phyloP scores from a whole-genome alignment of 1,140 invertebrate species.

The Aphelinus certus region DNA sequence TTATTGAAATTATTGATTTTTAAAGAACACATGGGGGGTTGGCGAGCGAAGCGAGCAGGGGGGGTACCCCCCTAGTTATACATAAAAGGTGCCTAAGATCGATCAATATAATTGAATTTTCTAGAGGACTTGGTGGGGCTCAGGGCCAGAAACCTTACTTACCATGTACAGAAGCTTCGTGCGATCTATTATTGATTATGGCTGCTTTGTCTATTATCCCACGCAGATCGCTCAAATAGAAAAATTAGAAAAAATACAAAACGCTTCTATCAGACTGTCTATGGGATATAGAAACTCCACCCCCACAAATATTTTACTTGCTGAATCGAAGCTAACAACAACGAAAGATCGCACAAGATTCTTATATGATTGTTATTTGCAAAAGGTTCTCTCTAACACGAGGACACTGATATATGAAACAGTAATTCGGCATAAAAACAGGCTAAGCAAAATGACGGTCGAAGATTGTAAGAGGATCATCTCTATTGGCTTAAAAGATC shows the following conservation, averaged over 20 bases:
- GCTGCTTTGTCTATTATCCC: slow-evolving; percentile 18
- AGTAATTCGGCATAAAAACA: no score
- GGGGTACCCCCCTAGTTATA: no score
- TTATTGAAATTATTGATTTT: no score
- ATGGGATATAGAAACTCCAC: slow-evolving; percentile 1
- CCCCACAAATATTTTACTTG: neutral
- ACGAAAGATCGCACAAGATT: neutral
- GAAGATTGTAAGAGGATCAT: no score
- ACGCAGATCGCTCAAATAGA: neutral
- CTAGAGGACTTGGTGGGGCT: slow-evolving; percentile 19
- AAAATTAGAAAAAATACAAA: slow-evolving; percentile 1
- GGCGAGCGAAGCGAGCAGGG: no score
- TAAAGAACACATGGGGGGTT: no score
- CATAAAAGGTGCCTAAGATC: neutral
- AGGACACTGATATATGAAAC: no score
- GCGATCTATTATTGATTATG: slow-evolving; percentile 11
- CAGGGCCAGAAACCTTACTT: slow-evolving; percentile 5
- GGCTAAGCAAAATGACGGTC: no score
- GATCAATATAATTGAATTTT: slow-evolving; percentile 7
- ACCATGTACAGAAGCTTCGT: slow-evolving; percentile 23
- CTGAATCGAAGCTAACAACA: neutral
- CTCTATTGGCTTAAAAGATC: no score
- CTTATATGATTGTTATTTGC: neutral
- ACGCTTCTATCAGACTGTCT: neutral
- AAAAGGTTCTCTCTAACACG: neutral